These are phyloP conservation scores for Acanthosepion esculentum DNA, from an alignment of 2,888 invertebrate genomes.

Conservation along the genomic window DNA sequence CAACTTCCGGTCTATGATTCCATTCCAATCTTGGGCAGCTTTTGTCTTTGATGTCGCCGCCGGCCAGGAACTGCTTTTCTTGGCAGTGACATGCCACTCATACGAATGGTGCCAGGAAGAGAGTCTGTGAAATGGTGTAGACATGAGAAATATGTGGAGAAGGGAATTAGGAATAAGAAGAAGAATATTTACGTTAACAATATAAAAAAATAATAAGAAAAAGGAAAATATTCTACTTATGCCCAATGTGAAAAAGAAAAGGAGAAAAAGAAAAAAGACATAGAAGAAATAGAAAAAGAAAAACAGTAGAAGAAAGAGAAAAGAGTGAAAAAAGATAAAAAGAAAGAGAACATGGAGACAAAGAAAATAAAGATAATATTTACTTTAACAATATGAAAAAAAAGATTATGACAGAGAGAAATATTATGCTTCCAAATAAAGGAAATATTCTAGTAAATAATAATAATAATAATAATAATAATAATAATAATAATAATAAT, in stretches of 20 bases:
- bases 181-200: neutral
- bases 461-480: no score
- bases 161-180: neutral
- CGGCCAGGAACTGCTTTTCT: neutral
- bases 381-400: no score
- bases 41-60: slow-evolving; percentile 9
- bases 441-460: no score
- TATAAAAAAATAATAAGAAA: neutral
- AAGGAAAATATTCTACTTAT: neutral
- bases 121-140: neutral
- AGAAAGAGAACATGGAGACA: no score
- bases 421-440: no score
- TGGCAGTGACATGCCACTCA: slow-evolving; percentile 4
- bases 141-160: neutral
- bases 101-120: neutral
- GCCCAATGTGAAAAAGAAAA: neutral
- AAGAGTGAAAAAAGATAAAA: neutral
- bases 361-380: no score
- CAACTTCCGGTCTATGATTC: neutral
- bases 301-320: neutral
- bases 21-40: slow-evolving; percentile 33
- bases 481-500: no score
- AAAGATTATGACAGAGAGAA: no score
- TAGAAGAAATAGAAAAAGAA: neutral
- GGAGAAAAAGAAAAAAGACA: neutral